phyloP scores from a whole-genome alignment of 1,140 invertebrate species.

The Bombus superbus region DNA sequence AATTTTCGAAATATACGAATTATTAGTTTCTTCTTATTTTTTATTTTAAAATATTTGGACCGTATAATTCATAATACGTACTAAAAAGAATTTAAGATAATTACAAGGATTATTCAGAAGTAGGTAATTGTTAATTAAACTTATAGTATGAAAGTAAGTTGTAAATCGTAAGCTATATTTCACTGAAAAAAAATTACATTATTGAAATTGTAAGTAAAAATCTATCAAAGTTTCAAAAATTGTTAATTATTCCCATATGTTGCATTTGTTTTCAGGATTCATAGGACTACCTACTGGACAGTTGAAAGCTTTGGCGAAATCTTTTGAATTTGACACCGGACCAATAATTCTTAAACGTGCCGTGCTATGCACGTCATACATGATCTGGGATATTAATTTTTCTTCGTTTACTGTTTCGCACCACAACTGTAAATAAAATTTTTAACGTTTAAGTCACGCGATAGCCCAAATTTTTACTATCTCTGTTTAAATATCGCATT shows the following conservation, averaged over 20 bases:
- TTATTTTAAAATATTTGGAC: too few species aligned
- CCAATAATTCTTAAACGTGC: constrained; percentile 55
- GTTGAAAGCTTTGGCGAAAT: constrained; percentile 52
- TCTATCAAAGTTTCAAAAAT: background rate
- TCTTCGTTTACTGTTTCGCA: constrained; percentile 17
- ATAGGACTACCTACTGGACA: constrained; percentile 52
- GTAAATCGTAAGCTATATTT: background rate
- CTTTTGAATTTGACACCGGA: constrained; percentile 36
- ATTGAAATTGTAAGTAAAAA: background rate
- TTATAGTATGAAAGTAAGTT: background rate
- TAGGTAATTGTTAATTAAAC: background rate
- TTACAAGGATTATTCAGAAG: background rate
- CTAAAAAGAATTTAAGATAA: background rate
- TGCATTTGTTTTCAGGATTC: constrained; percentile 59
- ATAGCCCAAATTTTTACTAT: too few species aligned
- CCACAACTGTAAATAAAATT: constrained; percentile 41
- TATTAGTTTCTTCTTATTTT: too few species aligned
- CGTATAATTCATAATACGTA: too few species aligned
- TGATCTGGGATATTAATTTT: fast-evolving
- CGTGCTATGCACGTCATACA: constrained; percentile 33
- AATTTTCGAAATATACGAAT: too few species aligned
- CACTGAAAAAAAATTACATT: background rate
- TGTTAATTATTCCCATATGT: constrained; percentile 44
- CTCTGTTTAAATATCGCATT: too few species aligned
- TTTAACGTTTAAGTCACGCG: background rate